Conservation (phyloP, 1,140 invertebrate genomes). For the Holcopasites calliopsidis region DNA sequence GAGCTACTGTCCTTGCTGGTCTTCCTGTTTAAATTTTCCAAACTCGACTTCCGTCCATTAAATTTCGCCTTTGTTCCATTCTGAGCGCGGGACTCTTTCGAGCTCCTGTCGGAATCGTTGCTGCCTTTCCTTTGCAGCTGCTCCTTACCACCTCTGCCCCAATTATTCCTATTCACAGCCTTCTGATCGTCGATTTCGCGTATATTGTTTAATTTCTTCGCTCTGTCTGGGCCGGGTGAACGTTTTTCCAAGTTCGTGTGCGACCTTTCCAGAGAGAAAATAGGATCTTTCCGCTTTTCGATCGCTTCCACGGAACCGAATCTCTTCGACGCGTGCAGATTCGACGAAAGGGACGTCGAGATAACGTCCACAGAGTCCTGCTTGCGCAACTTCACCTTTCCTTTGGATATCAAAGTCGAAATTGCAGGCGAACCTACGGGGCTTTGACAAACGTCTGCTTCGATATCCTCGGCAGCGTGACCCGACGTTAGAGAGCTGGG, state of each 20-base stretch:
- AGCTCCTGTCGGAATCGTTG: slow-evolving; percentile 62
- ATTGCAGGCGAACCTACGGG: neutral
- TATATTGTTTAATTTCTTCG: slow-evolving; percentile 64
- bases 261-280: slow-evolving; percentile 51
- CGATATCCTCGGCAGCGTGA: slow-evolving; percentile 16
- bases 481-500: slow-evolving; percentile 28
- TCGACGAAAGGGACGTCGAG: slow-evolving; percentile 23
- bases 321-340: slow-evolving; percentile 50
- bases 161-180: slow-evolving; percentile 6
- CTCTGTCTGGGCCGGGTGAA: neutral
- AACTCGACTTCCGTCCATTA: slow-evolving; percentile 55
- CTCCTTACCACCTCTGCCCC: slow-evolving; percentile 39
- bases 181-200: slow-evolving; percentile 61
- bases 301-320: slow-evolving; percentile 64
- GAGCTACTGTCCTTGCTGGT: slow-evolving; percentile 72
- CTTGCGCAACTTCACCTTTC: slow-evolving; percentile 55
- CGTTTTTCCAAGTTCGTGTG: slow-evolving; percentile 59
- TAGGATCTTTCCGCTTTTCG: slow-evolving; percentile 31
- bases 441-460: slow-evolving; percentile 1
- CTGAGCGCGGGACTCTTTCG: slow-evolving; percentile 27
- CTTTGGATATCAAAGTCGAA: neutral
- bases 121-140: slow-evolving; percentile 55
- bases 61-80: slow-evolving; percentile 18
- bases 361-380: slow-evolving; percentile 63
- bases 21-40: slow-evolving; percentile 64